Evolutionary conservation across 2,113 vertebrate genomes (phyloP).

Genomic region (Telmatochromis brichardi): DNA sequence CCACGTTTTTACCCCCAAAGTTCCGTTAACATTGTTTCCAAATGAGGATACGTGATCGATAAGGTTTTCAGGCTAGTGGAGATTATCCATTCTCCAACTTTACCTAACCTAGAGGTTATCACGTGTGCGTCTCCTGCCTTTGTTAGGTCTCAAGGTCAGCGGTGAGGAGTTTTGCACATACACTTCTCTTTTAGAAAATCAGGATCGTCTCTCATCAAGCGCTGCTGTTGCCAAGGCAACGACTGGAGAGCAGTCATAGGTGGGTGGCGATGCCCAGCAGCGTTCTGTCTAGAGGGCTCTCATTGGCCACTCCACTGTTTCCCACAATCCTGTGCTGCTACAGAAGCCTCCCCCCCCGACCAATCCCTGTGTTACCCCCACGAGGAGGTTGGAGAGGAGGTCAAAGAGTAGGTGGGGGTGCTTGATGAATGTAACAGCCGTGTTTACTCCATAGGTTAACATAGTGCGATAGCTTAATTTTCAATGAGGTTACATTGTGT

Average conservation of each 20-base stretch:
- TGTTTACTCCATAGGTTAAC: neutral
- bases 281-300: slow-evolving; percentile 54
- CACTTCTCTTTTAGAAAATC: slow-evolving; percentile 20
- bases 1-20: too few relatives aligned
- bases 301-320: slow-evolving; percentile 54
- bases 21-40: neutral
- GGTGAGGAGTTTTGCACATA: neutral
- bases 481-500: neutral
- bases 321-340: slow-evolving; percentile 52
- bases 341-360: neutral
- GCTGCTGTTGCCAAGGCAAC: slow-evolving; percentile 61
- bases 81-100: neutral
- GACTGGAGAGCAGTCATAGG: slow-evolving; percentile 53
- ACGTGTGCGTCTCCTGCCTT: neutral
- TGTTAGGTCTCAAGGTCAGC: slow-evolving; percentile 25
- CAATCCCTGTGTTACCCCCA: slow-evolving; percentile 7
- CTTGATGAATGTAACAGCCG: neutral
- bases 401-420: slow-evolving; percentile 13
- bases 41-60: neutral
- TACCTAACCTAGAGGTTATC: neutral
- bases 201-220: slow-evolving; percentile 41
- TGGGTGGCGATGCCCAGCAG: slow-evolving; percentile 59
- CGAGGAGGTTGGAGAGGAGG: slow-evolving; percentile 3
- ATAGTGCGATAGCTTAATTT: neutral
- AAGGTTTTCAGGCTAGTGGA: neutral